Percentiles rank a stretch among this genome's conserved stretches.
Evolutionary conservation across 2,888 invertebrate genomes (phyloP).

Genomic region (Hypomecis atomaria): DNA sequence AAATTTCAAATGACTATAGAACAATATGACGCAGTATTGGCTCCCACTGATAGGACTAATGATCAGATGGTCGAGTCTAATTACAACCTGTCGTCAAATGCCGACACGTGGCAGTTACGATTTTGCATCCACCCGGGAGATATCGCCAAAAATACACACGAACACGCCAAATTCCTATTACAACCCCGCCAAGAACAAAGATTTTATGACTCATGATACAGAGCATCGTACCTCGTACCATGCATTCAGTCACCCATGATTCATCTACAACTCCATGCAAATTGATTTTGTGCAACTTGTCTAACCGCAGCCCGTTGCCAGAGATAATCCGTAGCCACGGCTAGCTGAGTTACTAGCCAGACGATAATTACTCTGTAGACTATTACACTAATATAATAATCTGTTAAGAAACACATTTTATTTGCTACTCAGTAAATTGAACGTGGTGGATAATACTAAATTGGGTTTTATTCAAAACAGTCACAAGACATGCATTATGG

Average conservation of each 20-base stretch:
- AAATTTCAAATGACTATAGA: not conserved
- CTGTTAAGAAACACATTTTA: not conserved
- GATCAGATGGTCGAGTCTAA: slow-evolving; percentile 31
- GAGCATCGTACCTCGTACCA: slow-evolving; percentile 40
- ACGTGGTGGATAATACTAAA: slow-evolving; percentile 14
- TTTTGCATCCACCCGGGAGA: slow-evolving; percentile 69
- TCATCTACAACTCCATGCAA: slow-evolving; percentile 39
- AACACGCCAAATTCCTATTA: slow-evolving; percentile 36
- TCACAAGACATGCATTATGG: slow-evolving; percentile 24
- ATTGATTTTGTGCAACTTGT: slow-evolving; percentile 31
- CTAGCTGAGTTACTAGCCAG: slow-evolving; percentile 18
- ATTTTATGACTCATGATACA: slow-evolving; percentile 55
- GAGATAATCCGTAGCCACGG: slow-evolving; percentile 6
- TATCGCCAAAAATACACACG: slow-evolving; percentile 67
- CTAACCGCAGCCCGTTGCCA: slow-evolving; percentile 16
- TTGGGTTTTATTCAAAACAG: slow-evolving; percentile 26
- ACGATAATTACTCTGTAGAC: slow-evolving; percentile 18
- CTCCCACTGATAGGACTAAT: slow-evolving; percentile 25
- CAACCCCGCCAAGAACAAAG: slow-evolving; percentile 41
- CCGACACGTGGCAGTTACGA: slow-evolving; percentile 51
- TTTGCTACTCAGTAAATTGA: slow-evolving; percentile 5
- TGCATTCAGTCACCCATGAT: slow-evolving; percentile 45
- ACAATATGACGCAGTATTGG: not conserved
- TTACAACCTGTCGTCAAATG: slow-evolving; percentile 39
- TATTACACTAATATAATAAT: slow-evolving; percentile 18